Conservation (phyloP, 2,113 vertebrate species). For the Ceratotherium simum region DNA sequence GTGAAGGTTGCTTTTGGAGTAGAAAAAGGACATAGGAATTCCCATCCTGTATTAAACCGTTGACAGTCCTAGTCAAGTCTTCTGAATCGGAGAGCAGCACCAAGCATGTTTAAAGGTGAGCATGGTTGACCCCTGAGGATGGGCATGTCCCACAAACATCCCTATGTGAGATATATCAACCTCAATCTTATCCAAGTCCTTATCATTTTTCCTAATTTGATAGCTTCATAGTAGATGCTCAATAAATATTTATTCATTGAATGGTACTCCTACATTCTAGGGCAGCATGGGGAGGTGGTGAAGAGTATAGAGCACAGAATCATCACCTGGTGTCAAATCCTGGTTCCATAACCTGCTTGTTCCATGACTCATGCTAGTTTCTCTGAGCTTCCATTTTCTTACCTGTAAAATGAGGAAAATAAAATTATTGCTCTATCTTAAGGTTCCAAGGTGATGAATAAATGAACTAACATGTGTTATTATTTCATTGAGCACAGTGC, state of each 20-base stretch:
- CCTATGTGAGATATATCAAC: neutral
- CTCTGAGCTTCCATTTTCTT: neutral
- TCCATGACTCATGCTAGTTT: neutral
- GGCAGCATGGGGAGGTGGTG: neutral
- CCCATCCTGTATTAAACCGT: neutral
- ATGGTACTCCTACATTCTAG: too few species aligned
- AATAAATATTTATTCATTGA: accelerated
- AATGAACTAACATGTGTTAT: neutral
- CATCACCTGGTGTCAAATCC: neutral
- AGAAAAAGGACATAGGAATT: neutral
- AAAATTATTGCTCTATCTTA: neutral
- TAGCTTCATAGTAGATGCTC: neutral
- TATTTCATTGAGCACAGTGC: neutral
- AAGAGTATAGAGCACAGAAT: neutral
- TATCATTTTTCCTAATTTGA: neutral
- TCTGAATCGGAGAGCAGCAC: neutral
- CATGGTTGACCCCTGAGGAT: neutral
- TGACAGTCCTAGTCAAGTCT: neutral
- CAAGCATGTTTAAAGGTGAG: neutral
- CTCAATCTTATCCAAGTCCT: neutral
- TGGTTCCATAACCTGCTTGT: neutral
- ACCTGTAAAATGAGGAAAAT: neutral
- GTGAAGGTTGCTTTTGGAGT: neutral
- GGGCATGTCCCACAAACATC: neutral
- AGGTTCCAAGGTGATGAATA: neutral